These are phyloP conservation scores for Volucella bombylans DNA, from an alignment of 2,888 invertebrate genomes.

Conservation along the genomic window DNA sequence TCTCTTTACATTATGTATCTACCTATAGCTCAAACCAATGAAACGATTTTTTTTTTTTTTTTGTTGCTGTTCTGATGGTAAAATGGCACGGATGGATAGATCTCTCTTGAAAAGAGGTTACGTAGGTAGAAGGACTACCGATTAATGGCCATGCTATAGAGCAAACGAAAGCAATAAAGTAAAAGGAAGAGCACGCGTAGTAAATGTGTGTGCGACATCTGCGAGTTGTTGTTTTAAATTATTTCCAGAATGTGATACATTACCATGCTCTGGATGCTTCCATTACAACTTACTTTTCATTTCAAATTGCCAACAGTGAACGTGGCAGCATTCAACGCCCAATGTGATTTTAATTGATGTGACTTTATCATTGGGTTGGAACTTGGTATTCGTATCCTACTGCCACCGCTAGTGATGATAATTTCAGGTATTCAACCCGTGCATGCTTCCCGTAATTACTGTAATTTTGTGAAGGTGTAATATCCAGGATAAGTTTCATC, in stretches of 20 bases:
- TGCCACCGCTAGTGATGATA: not conserved
- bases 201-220: conserved; percentile 27
- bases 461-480: conserved; percentile 7
- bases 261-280: not conserved
- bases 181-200: not conserved
- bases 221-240: conserved; percentile 47
- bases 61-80: no score
- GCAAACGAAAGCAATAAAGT: conserved; percentile 7
- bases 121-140: not conserved
- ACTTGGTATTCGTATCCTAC: conserved; percentile 4
- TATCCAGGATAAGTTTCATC: not conserved
- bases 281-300: no score
- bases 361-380: conserved; percentile 45
- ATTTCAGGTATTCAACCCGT: not conserved
- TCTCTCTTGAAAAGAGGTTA: not conserved
- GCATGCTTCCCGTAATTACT: conserved; percentile 1
- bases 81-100: not conserved
- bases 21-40: conserved; percentile 36
- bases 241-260: conserved; percentile 44
- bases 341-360: conserved; percentile 66
- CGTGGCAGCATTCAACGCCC: not conserved
- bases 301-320: no score
- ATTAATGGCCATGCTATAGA: conserved; percentile 36
- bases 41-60: no score
- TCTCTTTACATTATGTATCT: conserved; percentile 35